These are phyloP conservation scores for Alviniconcha marisindica DNA, from an alignment of 1,140 invertebrate species.

Conservation along the genomic window DNA sequence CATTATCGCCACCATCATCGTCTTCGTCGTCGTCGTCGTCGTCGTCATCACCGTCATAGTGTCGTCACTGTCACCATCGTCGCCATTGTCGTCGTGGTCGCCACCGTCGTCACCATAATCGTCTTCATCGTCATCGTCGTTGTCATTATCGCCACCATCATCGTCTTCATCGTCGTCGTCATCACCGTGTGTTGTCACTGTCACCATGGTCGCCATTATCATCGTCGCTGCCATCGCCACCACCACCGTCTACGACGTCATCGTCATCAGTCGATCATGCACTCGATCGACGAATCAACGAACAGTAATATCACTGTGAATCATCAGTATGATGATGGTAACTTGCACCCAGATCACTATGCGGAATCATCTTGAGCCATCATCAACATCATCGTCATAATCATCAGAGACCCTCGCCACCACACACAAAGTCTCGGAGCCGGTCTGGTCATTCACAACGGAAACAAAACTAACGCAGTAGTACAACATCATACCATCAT, in stretches of 20 bases:
- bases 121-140: background rate
- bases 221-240: background rate
- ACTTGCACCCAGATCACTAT: background rate
- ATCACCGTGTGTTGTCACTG: background rate
- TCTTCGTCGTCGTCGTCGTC: background rate
- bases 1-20: background rate
- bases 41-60: background rate
- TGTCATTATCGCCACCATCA: background rate
- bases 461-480: background rate
- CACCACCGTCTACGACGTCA: background rate
- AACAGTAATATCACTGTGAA: background rate
- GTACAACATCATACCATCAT: background rate
- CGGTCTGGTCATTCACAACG: too few species aligned
- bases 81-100: background rate
- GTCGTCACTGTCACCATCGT: too few species aligned
- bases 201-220: background rate
- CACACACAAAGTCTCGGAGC: background rate
- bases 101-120: background rate
- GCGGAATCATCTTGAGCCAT: background rate
- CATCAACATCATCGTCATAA: background rate
- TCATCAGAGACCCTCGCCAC: background rate
- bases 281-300: background rate
- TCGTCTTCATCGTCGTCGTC: background rate
- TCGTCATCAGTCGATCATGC: too few species aligned
- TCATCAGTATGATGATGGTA: background rate